Conservation (phyloP, 2,888 invertebrate species). For the Odontothrips loti region DNA sequence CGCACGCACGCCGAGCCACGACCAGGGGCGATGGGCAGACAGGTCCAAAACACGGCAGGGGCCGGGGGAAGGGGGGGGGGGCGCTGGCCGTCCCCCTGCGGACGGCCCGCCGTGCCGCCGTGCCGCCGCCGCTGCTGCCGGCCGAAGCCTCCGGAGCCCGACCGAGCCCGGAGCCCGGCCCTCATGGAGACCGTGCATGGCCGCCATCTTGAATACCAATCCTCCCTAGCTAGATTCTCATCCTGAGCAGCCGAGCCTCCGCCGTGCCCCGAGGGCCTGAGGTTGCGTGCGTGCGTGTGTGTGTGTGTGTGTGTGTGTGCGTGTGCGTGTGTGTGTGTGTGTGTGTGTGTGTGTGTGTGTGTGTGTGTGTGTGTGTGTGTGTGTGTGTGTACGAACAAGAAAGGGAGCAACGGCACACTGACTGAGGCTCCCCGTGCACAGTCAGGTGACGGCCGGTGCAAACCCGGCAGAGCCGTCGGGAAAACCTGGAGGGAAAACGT, state of each 20-base stretch:
- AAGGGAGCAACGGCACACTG: neutral
- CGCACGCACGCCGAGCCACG: neutral
- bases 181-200: slow-evolving; percentile 39
- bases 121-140: too few species aligned
- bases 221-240: slow-evolving; percentile 41
- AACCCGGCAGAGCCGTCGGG: too few species aligned
- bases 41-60: slow-evolving; percentile 11
- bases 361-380: neutral
- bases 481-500: too few species aligned
- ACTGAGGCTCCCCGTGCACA: neutral
- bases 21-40: slow-evolving; percentile 13
- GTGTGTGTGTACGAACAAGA: slow-evolving; percentile 14
- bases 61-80: too few species aligned
- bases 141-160: slow-evolving; percentile 29
- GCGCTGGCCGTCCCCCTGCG: neutral
- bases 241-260: slow-evolving; percentile 39
- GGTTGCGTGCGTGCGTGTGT: neutral
- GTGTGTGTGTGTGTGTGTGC: neutral
- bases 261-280: slow-evolving; percentile 13
- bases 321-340: neutral
- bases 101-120: slow-evolving; percentile 38
- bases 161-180: slow-evolving; percentile 42
- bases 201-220: slow-evolving; percentile 53
- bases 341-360: neutral
- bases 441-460: neutral